Evolutionary conservation across 2,113 vertebrate genomes (phyloP).

Genomic region (Cyprinus carpio): DNA sequence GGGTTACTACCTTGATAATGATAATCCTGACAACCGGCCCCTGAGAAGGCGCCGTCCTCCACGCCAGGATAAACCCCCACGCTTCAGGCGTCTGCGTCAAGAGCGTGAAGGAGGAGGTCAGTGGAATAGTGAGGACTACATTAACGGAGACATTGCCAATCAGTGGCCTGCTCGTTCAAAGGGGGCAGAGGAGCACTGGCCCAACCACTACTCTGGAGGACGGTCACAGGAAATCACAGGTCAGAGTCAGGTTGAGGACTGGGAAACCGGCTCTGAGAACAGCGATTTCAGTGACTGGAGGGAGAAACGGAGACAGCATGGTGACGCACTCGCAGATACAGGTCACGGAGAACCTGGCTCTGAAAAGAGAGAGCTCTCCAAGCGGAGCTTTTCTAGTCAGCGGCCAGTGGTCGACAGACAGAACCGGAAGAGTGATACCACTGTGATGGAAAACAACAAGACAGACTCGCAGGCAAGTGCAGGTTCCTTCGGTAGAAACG

Average conservation of each 20-base stretch:
- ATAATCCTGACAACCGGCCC: conserved; percentile 85
- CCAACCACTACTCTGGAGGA: conserved; percentile 68
- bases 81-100: conserved; percentile 90
- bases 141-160: conserved; percentile 78
- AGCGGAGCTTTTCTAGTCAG: conserved; percentile 97
- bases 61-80: conserved; percentile 93
- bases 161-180: conserved; percentile 84
- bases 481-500: conserved; percentile 77
- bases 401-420: conserved; percentile 90
- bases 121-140: conserved; percentile 85
- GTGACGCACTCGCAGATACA: conserved; percentile 75
- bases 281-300: conserved; percentile 92
- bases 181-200: conserved; percentile 76
- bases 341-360: conserved; percentile 71
- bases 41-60: conserved; percentile 89
- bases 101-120: conserved; percentile 84
- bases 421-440: conserved; percentile 87
- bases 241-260: conserved; percentile 87
- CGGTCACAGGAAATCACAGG: conserved; percentile 74
- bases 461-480: conserved; percentile 72
- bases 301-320: conserved; percentile 77
- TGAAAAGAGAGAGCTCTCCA: conserved; percentile 93
- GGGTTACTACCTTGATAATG: conserved; percentile 81
- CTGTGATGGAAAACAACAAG: conserved; percentile 80
- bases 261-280: conserved; percentile 96